Base-by-base conservation (phyloP, 1,140 invertebrate genomes). In the Portunus trituberculatus region DNA sequence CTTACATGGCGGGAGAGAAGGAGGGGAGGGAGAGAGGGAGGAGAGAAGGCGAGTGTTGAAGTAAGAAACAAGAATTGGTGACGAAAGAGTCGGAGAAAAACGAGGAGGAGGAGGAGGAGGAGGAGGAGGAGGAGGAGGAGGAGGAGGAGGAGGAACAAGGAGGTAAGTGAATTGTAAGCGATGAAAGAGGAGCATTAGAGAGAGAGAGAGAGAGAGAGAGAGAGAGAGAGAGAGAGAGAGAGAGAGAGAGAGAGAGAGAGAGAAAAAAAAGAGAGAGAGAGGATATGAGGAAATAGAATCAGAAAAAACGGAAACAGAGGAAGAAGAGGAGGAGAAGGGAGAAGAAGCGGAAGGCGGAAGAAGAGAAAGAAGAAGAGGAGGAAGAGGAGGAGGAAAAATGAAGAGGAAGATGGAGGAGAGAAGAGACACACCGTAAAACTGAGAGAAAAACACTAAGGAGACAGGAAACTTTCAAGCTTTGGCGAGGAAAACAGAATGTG, bases 161-260 rank as follows among this genome's bases (percentile, higher is more conserved):
- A 48, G 25, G 88, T 12, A 45, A 90, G n/a, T 29, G 8, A 48
- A n/a, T 32, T 45, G 88, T n/a, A 32, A 45, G 88, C 39, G 46
- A 90, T 39, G 32, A 45, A 48, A 45, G 32, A 45, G 46, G 46
- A 45, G 7, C 20, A 25, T 67, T 32, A 76, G 91, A 82, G 67
- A 48, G 91, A 76, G 67, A 59, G 91, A 31, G 67, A 92, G 91
- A n/a, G 67, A 76, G n/a, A 76, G 67, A n/a, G 67, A 87, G n/a
- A 46, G n/a, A 25, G n/a, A 87, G n/a, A 25, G 39, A 87, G 84
- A 87, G 84, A 32, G 31, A 46, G 84, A 87, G 84, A 87, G 84
- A 39, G 84, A 39, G 29, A 59, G 16, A 31, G 91, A 59, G 29
- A 31, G 91, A 48, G 90, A 52, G 28, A 48, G 48, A 29, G 31